These are phyloP conservation scores for Nycticebus coucang DNA, from an alignment of 2,113 vertebrate genomes.

Conservation along the genomic window DNA sequence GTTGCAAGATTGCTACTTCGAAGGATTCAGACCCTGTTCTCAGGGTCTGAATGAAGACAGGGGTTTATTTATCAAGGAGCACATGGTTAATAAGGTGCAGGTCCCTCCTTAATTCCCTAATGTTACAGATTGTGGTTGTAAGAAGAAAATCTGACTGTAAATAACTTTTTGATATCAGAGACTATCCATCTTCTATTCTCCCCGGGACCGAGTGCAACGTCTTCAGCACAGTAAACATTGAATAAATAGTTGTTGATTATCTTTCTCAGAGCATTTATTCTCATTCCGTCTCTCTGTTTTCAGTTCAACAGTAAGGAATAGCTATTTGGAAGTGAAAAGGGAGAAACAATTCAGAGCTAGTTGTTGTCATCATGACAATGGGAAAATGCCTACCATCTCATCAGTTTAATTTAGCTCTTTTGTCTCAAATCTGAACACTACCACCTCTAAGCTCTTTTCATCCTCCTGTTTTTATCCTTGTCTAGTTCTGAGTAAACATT, in stretches of 20 bases:
- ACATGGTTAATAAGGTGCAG: no score
- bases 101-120: not conserved
- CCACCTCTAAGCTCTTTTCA: constrained; percentile 2
- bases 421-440: not conserved
- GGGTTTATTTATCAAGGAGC: not conserved
- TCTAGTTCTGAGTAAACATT: constrained; percentile 28
- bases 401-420: constrained; percentile 51
- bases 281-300: not conserved
- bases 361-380: not conserved
- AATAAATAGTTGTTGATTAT: not conserved
- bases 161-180: not conserved
- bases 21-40: not conserved
- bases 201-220: not conserved
- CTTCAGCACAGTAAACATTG: not conserved
- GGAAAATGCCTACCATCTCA: not conserved
- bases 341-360: not conserved
- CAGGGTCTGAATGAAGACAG: not conserved
- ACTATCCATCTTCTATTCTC: not conserved
- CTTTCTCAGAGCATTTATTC: not conserved
- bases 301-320: not conserved
- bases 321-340: not conserved
- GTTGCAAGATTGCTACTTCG: not conserved
- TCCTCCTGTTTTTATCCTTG: not conserved
- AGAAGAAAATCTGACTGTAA: not conserved
- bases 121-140: not conserved